Percentiles rank a stretch among this genome's conserved stretches.
phyloP scores from a whole-genome alignment of 2,888 invertebrate species.

The Epistrophella euchroma region DNA sequence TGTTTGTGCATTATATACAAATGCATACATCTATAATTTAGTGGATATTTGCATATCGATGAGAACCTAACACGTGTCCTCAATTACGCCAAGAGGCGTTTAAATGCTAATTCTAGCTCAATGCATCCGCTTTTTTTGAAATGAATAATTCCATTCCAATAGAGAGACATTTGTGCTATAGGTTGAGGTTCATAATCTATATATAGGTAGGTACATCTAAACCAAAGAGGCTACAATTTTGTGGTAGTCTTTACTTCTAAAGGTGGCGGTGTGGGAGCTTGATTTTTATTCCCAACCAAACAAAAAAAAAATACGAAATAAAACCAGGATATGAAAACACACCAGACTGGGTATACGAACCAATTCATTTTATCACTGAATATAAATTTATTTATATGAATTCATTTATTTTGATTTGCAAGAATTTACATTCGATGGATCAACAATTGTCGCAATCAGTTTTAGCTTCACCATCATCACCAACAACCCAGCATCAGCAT shows the following conservation, averaged over 20 bases:
- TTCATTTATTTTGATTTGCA: constrained; percentile 60
- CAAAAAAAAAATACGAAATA: constrained; percentile 5
- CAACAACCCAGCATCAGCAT: constrained; percentile 11
- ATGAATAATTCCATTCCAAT: constrained; percentile 62
- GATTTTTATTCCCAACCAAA: neutral
- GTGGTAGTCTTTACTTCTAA: neutral
- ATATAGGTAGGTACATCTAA: neutral
- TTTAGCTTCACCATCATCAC: neutral
- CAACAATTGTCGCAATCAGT: constrained; percentile 70
- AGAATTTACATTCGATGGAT: constrained; percentile 62
- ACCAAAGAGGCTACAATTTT: neutral
- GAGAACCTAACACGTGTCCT: constrained; percentile 64
- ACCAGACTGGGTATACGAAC: neutral
- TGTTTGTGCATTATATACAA: neutral
- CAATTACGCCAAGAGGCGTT: constrained; percentile 62
- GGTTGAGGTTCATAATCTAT: too few relatives aligned
- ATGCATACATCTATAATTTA: constrained; percentile 15
- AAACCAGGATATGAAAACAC: constrained; percentile 36
- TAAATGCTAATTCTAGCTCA: constrained; percentile 66
- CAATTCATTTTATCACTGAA: constrained; percentile 44
- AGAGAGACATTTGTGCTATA: constrained; percentile 40
- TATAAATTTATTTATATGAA: constrained; percentile 63
- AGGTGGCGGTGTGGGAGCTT: neutral
- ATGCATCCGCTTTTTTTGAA: constrained; percentile 53
- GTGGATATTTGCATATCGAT: constrained; percentile 64